Evolutionary conservation across 2,888 invertebrate species (phyloP).

Genomic region (Drosophila atripex): DNA sequence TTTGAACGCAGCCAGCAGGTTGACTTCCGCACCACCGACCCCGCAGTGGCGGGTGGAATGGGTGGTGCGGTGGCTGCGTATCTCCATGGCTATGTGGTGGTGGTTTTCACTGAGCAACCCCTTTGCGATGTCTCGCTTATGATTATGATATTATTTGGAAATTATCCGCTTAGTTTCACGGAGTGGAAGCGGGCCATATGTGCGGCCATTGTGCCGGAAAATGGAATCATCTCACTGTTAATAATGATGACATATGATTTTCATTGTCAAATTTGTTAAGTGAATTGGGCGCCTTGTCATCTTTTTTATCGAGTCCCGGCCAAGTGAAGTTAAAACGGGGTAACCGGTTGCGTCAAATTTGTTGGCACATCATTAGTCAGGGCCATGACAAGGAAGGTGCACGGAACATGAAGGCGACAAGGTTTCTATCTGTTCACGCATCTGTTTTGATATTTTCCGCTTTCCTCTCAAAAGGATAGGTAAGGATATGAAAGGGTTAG

Average conservation of each 20-base stretch:
- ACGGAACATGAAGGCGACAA: constrained; percentile 18
- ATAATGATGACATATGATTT: constrained; percentile 84
- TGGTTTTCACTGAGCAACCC: constrained; percentile 32
- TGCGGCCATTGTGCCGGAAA: constrained; percentile 78
- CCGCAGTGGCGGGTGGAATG: background rate
- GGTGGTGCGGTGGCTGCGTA: constrained; percentile 1
- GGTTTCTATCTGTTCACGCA: constrained; percentile 47
- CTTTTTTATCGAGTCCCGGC: constrained; percentile 56
- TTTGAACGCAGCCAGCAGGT: constrained; percentile 80
- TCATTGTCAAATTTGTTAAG: constrained; percentile 82
- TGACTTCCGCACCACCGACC: constrained; percentile 67
- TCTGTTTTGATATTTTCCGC: constrained; percentile 67
- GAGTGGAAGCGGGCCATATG: constrained; percentile 79
- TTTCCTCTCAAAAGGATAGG: constrained; percentile 3
- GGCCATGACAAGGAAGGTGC: constrained; percentile 50
- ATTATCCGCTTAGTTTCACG: constrained; percentile 82
- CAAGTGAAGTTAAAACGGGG: constrained; percentile 44
- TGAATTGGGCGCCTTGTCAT: constrained; percentile 80
- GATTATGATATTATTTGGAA: constrained; percentile 83
- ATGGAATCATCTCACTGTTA: constrained; percentile 84
- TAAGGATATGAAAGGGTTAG: constrained; percentile 44
- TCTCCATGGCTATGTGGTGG: background rate
- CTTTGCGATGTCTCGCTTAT: constrained; percentile 63
- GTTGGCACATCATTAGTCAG: constrained; percentile 82
- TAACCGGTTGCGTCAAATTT: constrained; percentile 80